Evolutionary conservation across 2,888 invertebrate species (phyloP), one percentile per base, ranked within the genome.

Genomic region (Galerucella nymphaeae): DNA sequence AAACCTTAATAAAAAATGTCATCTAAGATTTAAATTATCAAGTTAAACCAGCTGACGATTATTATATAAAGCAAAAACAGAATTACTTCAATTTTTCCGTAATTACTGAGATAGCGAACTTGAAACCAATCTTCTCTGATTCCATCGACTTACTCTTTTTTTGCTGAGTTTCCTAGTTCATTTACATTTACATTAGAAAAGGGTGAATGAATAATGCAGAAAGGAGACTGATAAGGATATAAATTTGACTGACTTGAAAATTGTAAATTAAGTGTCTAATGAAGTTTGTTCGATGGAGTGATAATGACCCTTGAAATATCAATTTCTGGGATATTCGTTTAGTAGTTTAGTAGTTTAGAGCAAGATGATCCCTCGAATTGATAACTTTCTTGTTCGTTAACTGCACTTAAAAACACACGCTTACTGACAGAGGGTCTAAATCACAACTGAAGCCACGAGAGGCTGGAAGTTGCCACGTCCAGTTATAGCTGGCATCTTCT

Each of bases 181-280:
- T 69, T 69, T 69, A 69, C 69, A 69, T 69, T 69, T 69, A 62
- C 53, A 69, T 69, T 59, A 69, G 42, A 45, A 57, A 20, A 66
- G 69, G 69, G 62, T 69, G 55, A 69, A 69, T 69, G 62, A 69
- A 62, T 69, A 69, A 69, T 69, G 69, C 69, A 62, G 59, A 1
- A 41, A 62, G 30, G 53, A 62, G 69, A 69, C 62, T 69, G 69
- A 62, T 42, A 69, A 55, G 69, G 62, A 69, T 69, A 69, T 69
- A 69, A 69, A 69, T 69, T 59, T 69, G 69, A 62, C 62, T 53
- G 23, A 62, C 62, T 69, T 53, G 53, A 59, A 62, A 69, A 62
- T 62, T 62, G 62, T 69, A 38, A 62, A 69, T 69, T 69, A 62
- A 62, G 62, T 48, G 55, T 55, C 62, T 53, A 45, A 38, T 68